Evolutionary conservation across 2,888 invertebrate genomes (phyloP).

Genomic region (Caenorhabditis imperialis): DNA sequence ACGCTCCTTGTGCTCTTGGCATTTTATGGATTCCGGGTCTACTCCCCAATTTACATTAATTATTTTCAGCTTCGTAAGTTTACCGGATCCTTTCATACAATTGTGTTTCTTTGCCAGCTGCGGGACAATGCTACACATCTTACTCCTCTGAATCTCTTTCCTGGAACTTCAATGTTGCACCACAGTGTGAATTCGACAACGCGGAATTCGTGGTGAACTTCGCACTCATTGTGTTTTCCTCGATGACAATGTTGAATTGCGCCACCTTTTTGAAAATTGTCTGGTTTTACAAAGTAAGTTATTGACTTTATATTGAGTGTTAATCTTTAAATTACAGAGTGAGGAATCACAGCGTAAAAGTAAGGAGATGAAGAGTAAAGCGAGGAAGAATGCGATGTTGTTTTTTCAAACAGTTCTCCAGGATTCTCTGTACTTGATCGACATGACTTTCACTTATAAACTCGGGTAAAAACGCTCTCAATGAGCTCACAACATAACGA

Average conservation of each 20-base stretch:
- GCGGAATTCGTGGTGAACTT: neutral
- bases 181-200: neutral
- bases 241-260: neutral
- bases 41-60: neutral
- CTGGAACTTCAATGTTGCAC: neutral
- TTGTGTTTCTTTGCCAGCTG: too few relatives aligned
- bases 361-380: neutral
- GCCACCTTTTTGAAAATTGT: neutral
- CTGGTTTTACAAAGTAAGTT: conserved; percentile 1
- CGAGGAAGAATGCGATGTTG: conserved; percentile 8
- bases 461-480: neutral
- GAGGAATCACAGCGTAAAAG: neutral
- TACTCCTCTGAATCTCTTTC: neutral
- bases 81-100: too few relatives aligned
- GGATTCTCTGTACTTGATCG: conserved; percentile 1
- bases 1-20: neutral
- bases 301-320: neutral
- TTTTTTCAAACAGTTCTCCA: conserved; percentile 6
- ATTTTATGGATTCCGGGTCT: neutral
- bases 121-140: neutral
- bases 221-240: neutral
- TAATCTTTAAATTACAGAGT: neutral
- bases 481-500: neutral
- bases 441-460: conserved; percentile 7
- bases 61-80: too few relatives aligned